Percentiles rank a stretch among this genome's conserved stretches.
These are phyloP conservation scores for Fragum whitleyi DNA, from an alignment of 2,888 invertebrate species.

Conservation along the genomic window DNA sequence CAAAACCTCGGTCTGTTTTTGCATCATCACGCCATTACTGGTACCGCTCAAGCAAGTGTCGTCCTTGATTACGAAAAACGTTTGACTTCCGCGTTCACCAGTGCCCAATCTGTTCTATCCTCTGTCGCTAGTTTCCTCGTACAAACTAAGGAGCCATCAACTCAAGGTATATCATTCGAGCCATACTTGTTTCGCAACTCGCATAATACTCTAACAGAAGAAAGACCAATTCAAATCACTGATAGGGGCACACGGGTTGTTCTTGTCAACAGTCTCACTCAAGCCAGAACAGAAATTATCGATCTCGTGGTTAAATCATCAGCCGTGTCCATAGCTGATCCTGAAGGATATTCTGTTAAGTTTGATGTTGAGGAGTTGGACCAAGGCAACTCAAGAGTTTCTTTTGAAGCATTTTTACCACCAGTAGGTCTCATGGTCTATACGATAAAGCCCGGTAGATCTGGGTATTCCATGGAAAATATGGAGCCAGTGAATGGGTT, in stretches of 20 bases:
- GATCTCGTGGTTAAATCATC: constrained; percentile 31
- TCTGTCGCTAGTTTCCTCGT: constrained; percentile 34
- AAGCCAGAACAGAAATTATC: constrained; percentile 44
- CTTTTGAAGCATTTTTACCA: constrained; percentile 50
- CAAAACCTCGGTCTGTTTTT: constrained; percentile 96
- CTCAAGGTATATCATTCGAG: neutral
- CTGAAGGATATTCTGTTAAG: neutral
- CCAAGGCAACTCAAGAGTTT: constrained; percentile 10
- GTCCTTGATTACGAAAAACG: constrained; percentile 92
- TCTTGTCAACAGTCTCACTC: constrained; percentile 54
- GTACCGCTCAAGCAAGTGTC: constrained; percentile 95
- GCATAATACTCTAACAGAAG: constrained; percentile 41
- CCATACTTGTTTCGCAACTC: constrained; percentile 18
- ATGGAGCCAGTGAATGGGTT: neutral
- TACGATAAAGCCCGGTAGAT: constrained; percentile 16
- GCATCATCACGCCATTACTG: constrained; percentile 98
- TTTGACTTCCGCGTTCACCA: constrained; percentile 61
- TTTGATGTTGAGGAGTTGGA: constrained; percentile 31
- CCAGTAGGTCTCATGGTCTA: constrained; percentile 49
- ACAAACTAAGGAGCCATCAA: neutral
- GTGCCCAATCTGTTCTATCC: constrained; percentile 45
- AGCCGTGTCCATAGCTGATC: neutral
- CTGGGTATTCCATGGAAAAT: neutral
- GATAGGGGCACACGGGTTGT: constrained; percentile 43
- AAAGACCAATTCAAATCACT: constrained; percentile 33